A percentile compares a stretch with the other conserved stretches of the same genome.
These are phyloP conservation scores for Cyprinodon variegatus DNA, from an alignment of 2,113 vertebrate species.

Conservation along the genomic window DNA sequence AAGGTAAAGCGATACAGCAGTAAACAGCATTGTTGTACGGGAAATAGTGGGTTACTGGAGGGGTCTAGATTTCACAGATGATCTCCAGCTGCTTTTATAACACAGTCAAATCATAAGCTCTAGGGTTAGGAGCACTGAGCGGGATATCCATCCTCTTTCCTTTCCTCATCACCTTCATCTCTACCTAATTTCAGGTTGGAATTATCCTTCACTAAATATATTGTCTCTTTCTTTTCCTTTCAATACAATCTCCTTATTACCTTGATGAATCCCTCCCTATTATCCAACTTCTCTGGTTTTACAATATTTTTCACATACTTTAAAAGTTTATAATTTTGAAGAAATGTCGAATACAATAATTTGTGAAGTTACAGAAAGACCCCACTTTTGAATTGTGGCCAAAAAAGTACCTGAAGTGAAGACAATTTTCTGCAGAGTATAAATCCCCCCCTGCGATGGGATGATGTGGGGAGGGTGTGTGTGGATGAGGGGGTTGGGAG, in stretches of 20 bases:
- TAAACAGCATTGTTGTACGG: conserved; percentile 59
- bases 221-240: conserved; percentile 21
- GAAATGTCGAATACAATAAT: conserved; percentile 53
- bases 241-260: conserved; percentile 4
- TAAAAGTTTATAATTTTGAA: conserved; percentile 26
- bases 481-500: conserved; percentile 1
- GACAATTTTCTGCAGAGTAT: conserved; percentile 3
- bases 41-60: conserved; percentile 64
- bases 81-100: conserved; percentile 63
- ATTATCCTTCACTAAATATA: conserved; percentile 31
- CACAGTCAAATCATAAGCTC: conserved; percentile 47
- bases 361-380: conserved; percentile 31
- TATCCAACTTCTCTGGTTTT: conserved; percentile 7
- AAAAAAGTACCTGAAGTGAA: not conserved
- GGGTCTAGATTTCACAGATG: conserved; percentile 68
- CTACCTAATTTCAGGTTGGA: conserved; percentile 9
- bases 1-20: conserved; percentile 66
- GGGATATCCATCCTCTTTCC: conserved; percentile 18
- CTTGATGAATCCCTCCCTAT: conserved; percentile 7
- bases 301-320: conserved; percentile 16
- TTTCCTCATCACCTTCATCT: conserved; percentile 6
- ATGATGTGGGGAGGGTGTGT: not conserved
- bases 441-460: not conserved
- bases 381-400: not conserved
- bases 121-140: conserved; percentile 38